Base-by-base conservation (phyloP, 2,113 vertebrate species). In the Ceratotherium simum region DNA sequence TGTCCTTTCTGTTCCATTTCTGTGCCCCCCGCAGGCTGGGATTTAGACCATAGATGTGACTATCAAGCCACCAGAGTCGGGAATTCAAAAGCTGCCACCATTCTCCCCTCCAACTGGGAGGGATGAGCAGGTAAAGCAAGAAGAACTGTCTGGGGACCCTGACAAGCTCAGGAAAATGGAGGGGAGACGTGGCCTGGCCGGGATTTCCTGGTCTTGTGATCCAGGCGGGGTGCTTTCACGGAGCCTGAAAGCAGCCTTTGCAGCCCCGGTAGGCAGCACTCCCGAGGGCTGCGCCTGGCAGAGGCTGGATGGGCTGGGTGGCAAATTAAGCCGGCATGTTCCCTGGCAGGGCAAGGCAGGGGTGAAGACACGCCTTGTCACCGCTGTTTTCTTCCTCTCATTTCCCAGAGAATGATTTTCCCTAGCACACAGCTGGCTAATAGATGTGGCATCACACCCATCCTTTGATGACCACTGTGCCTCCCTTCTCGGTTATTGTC, bases 201-300 rank as follows among this genome's bases (percentile, higher is more conserved):
- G 65, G 42, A 12, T 36, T 78, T 39, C 92, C 72, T 14, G 20
- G 42, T n/a, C n/a, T 78, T 14, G n/a, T 18, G 56, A 60, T 69
- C 39, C 3, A 2, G 21, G 64, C 18, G 31, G 62, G 18, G 4
- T 1, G 29, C 3, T n/a, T 72, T 62, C 1, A 81, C 14, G 69
- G 83, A 51, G 67, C 39, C 65, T 2, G 33, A 70, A 36, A 76
- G 39, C n/a, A 42, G 42, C 9, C 3, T 33, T 12, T 58, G 42
- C 20, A 48, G 67, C 69, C 75, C 67, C 39, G 31, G 2, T 1
- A 3, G 8, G 72, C 72, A 2, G 8, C 0, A 0, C 27, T 29
- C 78, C 67, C 5, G 0, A 48, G 62, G 42, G 69, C 23, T 27
- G 56, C 2, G 0, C 8, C 42, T 33, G 4, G 31, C 10, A 6